Evolutionary conservation across 2,888 invertebrate species (phyloP), one percentile per base, ranked within the genome.

Genomic region (Scaptomyza tumidula): DNA sequence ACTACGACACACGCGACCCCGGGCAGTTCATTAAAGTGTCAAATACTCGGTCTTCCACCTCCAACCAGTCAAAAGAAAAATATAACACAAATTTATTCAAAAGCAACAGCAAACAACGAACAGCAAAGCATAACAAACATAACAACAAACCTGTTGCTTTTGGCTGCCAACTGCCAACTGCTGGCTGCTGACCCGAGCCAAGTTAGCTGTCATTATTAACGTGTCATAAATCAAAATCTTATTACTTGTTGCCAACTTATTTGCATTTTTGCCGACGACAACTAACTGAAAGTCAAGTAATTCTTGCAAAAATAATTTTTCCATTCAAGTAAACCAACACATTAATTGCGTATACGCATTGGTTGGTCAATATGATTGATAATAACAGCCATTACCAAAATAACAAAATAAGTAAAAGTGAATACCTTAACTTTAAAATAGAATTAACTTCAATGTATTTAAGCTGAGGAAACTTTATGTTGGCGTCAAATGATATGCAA

Each of bases 1-100:
- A n/a, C n/a, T n/a, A n/a, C n/a, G n/a, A 69, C 75, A 82, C 86
- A 80, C 74, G 80, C 83, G 75, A 88, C 86, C 88, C 54, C 71
- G 33, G 71, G 76, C 79, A 77, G 86, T 78, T 86, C 84, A 86
- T 86, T 84, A 84, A 86, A 86, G 80, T 88, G 86, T 86, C 85
- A 83, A 88, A 83, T 71, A 82, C 72, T 71, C 52, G n/a, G 31
- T 19, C 7, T 2, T 6, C n/a, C 9, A 33, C 49, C 13, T 13
- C 9, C n/a, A 14, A 5, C 29, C 13, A 13, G 7, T 11, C 2
- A 1, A 13, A 10, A 48, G 63, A 59, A 53, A 50, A 66, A 55
- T 48, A 68, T 64, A 72, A 59, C 33, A 61, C 31, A 59, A 69
- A 68, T 65, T 71, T 74, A 54, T 59, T 66, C 57, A 52, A 75